A percentile compares a stretch with the other conserved stretches of the same genome.
These are phyloP conservation scores for Agapostemon virescens DNA, from an alignment of 2,888 invertebrate genomes.

Conservation along the genomic window DNA sequence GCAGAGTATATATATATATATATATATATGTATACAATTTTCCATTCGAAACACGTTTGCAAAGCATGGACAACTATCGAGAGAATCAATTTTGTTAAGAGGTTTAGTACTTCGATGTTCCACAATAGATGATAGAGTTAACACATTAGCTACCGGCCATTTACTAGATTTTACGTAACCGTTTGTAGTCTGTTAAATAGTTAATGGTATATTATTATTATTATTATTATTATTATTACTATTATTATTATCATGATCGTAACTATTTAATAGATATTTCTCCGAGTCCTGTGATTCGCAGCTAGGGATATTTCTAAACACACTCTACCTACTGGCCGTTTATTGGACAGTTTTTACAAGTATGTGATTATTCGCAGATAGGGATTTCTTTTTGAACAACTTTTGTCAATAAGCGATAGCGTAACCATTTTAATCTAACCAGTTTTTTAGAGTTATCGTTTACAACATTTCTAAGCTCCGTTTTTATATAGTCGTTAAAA, in stretches of 20 bases:
- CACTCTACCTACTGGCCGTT: neutral
- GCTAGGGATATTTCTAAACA: neutral
- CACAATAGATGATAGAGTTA: neutral
- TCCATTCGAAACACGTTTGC: neutral
- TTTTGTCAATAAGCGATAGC: neutral
- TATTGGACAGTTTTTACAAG: neutral
- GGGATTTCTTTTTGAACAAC: neutral
- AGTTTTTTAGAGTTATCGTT: neutral
- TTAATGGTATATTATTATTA: neutral
- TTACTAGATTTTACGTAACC: neutral
- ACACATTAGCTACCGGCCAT: neutral
- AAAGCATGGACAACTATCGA: neutral
- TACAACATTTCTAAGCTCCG: neutral
- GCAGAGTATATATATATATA: too few species aligned
- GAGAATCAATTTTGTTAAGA: neutral
- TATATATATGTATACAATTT: too few species aligned
- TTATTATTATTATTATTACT: neutral
- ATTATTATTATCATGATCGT: neutral
- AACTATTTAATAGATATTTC: neutral
- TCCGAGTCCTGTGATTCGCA: neutral
- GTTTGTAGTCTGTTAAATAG: neutral
- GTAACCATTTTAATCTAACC: neutral
- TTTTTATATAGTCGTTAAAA: neutral
- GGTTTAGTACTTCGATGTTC: neutral
- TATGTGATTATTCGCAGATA: neutral